Conservation (phyloP, 2,888 invertebrate species). For the Hetaerina titia region DNA sequence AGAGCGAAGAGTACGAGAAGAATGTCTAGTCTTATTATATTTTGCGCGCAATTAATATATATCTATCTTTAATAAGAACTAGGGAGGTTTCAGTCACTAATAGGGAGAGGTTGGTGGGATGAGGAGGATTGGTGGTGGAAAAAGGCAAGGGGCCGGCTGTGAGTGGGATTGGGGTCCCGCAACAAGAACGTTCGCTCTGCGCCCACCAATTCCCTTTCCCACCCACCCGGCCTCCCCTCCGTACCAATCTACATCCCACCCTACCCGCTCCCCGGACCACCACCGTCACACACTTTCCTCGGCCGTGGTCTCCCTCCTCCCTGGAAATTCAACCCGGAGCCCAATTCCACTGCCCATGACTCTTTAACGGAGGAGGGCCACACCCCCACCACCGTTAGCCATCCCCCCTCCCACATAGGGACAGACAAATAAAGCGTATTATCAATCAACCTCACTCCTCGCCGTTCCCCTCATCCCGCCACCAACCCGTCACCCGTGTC, state of each 20-base stretch:
- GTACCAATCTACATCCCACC: background rate
- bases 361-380: background rate
- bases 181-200: background rate
- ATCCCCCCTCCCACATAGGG: slow-evolving; percentile 16
- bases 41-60: slow-evolving; percentile 62
- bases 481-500: background rate
- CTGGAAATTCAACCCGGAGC: too few species aligned
- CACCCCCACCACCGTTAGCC: background rate
- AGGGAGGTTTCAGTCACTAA: slow-evolving; percentile 52
- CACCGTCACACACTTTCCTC: background rate
- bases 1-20: background rate
- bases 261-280: background rate
- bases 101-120: slow-evolving; percentile 27
- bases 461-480: background rate
- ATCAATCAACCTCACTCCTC: slow-evolving; percentile 60
- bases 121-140: background rate
- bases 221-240: background rate
- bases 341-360: background rate
- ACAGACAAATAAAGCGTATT: slow-evolving; percentile 66
- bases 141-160: background rate
- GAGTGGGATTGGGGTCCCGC: background rate
- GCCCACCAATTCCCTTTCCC: background rate
- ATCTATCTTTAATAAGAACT: slow-evolving; percentile 58
- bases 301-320: background rate
- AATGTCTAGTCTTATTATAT: slow-evolving; percentile 37